Percentiles rank a stretch among this genome's conserved stretches.
Conservation (phyloP, 2,797 vertebrate species). For the Typhlichthys subterraneus region DNA sequence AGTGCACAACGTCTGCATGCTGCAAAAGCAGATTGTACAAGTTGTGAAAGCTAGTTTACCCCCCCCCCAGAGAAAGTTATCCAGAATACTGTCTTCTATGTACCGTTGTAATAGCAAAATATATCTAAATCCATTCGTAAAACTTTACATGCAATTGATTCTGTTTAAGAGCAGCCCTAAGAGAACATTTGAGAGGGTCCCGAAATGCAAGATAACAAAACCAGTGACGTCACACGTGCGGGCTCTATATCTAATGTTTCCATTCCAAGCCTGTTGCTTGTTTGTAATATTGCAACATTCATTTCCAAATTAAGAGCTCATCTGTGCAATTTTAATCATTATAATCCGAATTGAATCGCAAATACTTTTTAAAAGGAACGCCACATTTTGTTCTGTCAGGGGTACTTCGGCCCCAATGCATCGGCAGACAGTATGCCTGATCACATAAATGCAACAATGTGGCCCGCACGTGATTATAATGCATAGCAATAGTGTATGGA, state of each 20-base stretch:
- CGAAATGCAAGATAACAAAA: constrained; percentile 14
- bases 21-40: background rate
- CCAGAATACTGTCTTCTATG: background rate
- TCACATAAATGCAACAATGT: constrained; percentile 45
- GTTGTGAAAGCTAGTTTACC: too few relatives aligned
- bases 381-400: constrained; percentile 35
- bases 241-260: background rate
- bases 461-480: constrained; percentile 10
- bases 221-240: constrained; percentile 14
- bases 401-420: constrained; percentile 21
- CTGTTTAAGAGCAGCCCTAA: background rate
- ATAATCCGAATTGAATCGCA: background rate
- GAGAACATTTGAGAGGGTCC: background rate
- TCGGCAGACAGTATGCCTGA: constrained; percentile 27
- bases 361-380: constrained; percentile 25
- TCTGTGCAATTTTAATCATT: too few relatives aligned
- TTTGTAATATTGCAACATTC: background rate
- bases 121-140: background rate
- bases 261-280: constrained; percentile 64
- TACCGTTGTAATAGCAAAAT: background rate
- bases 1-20: background rate
- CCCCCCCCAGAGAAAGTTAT: background rate
- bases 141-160: background rate
- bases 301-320: background rate
- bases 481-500: constrained; percentile 16